A percentile compares a stretch with the other conserved stretches of the same genome.
Evolutionary conservation across 1,140 invertebrate species (phyloP).

Genomic region (Calosoma granatense): DNA sequence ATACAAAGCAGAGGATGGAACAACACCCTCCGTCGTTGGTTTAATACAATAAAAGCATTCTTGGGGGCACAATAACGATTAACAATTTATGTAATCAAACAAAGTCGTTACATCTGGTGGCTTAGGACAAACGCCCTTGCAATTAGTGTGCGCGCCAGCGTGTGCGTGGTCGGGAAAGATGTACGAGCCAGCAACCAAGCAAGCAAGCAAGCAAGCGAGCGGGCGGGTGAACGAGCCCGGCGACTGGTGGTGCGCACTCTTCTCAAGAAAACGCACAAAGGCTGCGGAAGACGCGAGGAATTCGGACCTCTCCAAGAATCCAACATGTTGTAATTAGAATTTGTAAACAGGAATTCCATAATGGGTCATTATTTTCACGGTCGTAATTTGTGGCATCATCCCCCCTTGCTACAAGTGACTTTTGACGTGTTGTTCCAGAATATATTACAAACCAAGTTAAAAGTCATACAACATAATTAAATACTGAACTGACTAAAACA

Average conservation of each 20-base stretch:
- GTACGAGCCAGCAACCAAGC: not conserved
- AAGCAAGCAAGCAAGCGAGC: no score
- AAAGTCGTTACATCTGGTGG: constrained; percentile 15
- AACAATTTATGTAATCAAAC: constrained; percentile 20
- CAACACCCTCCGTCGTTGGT: not conserved
- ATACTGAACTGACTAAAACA: no score
- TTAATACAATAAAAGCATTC: constrained; percentile 18
- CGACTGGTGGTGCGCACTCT: no score
- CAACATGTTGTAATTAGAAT: constrained; percentile 6
- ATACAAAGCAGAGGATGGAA: not conserved
- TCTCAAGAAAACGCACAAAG: constrained; percentile 3
- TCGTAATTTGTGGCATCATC: not conserved
- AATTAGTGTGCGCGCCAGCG: not conserved
- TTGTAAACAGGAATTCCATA: constrained; percentile 9
- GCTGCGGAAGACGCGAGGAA: not conserved
- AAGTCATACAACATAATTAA: no score
- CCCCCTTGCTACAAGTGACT: no score
- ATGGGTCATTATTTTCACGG: constrained; percentile 4
- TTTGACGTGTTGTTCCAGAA: no score
- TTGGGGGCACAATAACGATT: constrained; percentile 16
- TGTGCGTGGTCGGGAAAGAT: not conserved
- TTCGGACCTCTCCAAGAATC: not conserved
- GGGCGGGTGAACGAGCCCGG: no score
- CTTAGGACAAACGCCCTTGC: not conserved
- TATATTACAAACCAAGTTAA: no score